Base-by-base conservation (phyloP, 2,797 vertebrate genomes). In the Coranthus polyacanthus region DNA sequence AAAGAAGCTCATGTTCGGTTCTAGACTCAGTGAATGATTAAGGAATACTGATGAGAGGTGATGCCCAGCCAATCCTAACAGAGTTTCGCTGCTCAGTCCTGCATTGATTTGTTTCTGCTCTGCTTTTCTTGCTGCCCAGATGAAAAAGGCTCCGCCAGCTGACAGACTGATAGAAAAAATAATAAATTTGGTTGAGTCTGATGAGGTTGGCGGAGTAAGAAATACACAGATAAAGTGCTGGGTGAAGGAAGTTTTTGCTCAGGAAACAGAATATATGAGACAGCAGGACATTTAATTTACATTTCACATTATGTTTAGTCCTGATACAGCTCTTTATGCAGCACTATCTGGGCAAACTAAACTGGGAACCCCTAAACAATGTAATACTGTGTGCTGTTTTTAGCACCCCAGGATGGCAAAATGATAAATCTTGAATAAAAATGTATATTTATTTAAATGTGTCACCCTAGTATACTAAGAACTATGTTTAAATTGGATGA, bases 31-130 rank as follows among this genome's bases (percentile, higher is more conserved):
- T 1, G 76, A 79, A 81, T 74, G 78, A 84, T 85, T 60, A 64
- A 59, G 47, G 87, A 91, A 91, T 91, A 86, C 83, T 85, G 87
- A 91, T 89, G 85, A 81, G 88, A 84, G 75, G 72, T 65, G 82
- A 87, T 47, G 84, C 67, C 49, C 49, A 17, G 69, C 72, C 82
- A 59, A 66, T 84, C 72, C 68, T 46, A 46, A 65, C 66, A 62
- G 67, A 70, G 50, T 55, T 75, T 68, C 70, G 26, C 42, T 11
- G 17, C 42, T 44, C 18, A 11, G 18, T 37, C 59, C 52, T 75
- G 74, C 71, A 82, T 75, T 83, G 84, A 86, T 85, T 88, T 68
- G 41, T 69, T 80, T 79, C 75, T 68, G 8, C 55, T 65, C 12
- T 32, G 26, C 26, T 29, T 29, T 29, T 29, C 26, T 3, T 12